Evolutionary conservation across 2,888 invertebrate species (phyloP).

Genomic region (Xestia xanthographa): DNA sequence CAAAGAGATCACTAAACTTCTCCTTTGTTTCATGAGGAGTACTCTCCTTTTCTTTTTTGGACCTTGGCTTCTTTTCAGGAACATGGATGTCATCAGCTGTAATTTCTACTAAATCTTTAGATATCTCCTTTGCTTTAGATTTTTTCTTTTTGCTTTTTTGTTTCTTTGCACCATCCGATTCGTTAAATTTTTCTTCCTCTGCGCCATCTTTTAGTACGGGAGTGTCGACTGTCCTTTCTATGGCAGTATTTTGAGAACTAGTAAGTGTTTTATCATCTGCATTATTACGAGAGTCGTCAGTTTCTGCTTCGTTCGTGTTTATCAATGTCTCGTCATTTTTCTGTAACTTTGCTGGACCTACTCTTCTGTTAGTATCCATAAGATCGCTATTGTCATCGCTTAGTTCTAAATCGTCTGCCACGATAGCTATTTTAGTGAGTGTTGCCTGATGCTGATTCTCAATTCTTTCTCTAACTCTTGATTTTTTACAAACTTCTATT

Average conservation of each 20-base stretch:
- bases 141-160: constrained; percentile 71
- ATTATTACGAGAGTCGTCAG: constrained; percentile 11
- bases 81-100: constrained; percentile 27
- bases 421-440: constrained; percentile 68
- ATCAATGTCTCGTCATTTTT: constrained; percentile 10
- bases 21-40: constrained; percentile 68
- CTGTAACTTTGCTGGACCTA: constrained; percentile 18
- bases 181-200: constrained; percentile 42
- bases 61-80: constrained; percentile 64
- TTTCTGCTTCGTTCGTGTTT: background rate
- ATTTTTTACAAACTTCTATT: constrained; percentile 10
- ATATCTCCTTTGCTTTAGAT: constrained; percentile 64
- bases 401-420: constrained; percentile 84
- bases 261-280: constrained; percentile 7
- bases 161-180: constrained; percentile 65
- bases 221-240: background rate
- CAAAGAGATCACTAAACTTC: constrained; percentile 84
- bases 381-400: constrained; percentile 84
- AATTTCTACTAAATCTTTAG: constrained; percentile 54
- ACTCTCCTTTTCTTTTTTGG: constrained; percentile 67
- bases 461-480: constrained; percentile 16
- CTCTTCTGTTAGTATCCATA: constrained; percentile 55
- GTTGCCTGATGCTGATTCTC: constrained; percentile 35
- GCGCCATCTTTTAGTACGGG: constrained; percentile 29
- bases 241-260: constrained; percentile 1